These are phyloP conservation scores for Meriones unguiculatus DNA, from an alignment of 2,113 vertebrate genomes.

Conservation along the genomic window DNA sequence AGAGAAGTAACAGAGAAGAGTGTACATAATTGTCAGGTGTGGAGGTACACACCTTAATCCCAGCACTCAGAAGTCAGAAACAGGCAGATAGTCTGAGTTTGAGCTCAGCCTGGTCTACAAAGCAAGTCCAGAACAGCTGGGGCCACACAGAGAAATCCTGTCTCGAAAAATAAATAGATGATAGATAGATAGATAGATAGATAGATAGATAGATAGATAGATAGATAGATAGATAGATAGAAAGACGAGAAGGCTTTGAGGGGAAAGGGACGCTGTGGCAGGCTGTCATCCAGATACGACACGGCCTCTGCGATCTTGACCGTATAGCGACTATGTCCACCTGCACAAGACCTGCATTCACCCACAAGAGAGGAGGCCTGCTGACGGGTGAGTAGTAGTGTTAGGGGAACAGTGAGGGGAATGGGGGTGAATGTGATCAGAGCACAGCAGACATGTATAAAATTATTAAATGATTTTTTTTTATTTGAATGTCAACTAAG, in stretches of 20 bases:
- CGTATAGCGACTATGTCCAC: not conserved
- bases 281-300: not conserved
- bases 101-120: not conserved
- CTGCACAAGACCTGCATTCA: not conserved
- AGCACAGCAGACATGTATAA: not conserved
- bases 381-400: not conserved
- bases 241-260: not conserved
- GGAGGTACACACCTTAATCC: no score
- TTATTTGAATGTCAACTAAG: not conserved
- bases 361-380: not conserved
- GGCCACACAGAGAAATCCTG: not conserved
- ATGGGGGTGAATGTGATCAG: no score
- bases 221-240: not conserved
- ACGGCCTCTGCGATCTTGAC: not conserved
- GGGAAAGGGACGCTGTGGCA: not conserved
- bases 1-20: not conserved
- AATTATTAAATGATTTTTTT: not conserved
- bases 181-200: not conserved
- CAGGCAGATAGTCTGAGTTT: not conserved
- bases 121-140: not conserved
- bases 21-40: not conserved
- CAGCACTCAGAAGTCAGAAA: not conserved
- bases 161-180: not conserved
- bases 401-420: not conserved
- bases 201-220: not conserved